A percentile compares a stretch with the other conserved stretches of the same genome.
Conservation (phyloP, 1,140 invertebrate species). For the Subanguina moxae region DNA sequence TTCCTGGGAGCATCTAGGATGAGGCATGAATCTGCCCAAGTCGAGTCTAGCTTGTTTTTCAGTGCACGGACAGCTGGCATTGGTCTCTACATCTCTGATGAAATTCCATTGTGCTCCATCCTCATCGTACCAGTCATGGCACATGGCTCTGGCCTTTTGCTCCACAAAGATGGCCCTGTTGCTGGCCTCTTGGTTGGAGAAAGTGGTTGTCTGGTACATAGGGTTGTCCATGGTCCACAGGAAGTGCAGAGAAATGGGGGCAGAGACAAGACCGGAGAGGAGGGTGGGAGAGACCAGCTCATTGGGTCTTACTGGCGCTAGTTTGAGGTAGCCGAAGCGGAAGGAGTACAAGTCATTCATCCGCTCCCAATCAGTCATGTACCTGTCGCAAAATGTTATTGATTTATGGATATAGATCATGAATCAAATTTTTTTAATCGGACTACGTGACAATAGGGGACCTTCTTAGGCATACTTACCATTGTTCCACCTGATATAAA, state of each 20-base stretch:
- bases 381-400: constrained; percentile 37
- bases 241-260: constrained; percentile 57
- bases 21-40: constrained; percentile 58
- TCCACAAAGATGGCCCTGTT: constrained; percentile 45
- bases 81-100: constrained; percentile 56
- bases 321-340: constrained; percentile 55
- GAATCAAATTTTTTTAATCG: no score
- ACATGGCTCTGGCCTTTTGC: constrained; percentile 55
- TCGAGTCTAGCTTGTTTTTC: constrained; percentile 52
- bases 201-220: constrained; percentile 45
- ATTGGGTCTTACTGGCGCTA: constrained; percentile 51
- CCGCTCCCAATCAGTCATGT: constrained; percentile 57
- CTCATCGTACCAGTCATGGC: constrained; percentile 58
- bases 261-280: constrained; percentile 51
- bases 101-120: constrained; percentile 56
- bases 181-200: constrained; percentile 37
- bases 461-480: constrained; percentile 23
- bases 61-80: constrained; percentile 57
- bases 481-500: constrained; percentile 42
- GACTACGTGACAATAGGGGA: no score
- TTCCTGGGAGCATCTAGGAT: constrained; percentile 56
- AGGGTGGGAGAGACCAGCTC: constrained; percentile 42
- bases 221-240: constrained; percentile 57
- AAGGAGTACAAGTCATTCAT: constrained; percentile 55
- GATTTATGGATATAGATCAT: no score